phyloP scores from a whole-genome alignment of 64 coral and sea anemone genomes.

The Dendronephthya gigantea region DNA sequence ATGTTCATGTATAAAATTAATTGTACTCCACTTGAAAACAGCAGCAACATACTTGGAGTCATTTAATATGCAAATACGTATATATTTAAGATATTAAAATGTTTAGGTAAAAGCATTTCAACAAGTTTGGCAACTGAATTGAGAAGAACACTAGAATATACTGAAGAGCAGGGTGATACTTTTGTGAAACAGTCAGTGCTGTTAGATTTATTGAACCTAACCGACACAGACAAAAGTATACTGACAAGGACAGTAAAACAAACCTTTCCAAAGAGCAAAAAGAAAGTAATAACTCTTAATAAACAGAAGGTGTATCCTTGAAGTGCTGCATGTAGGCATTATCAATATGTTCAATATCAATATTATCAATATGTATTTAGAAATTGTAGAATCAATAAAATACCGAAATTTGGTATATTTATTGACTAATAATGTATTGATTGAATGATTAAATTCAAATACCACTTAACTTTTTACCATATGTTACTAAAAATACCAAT shows the following conservation, averaged over 20 bases:
- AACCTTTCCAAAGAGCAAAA: background rate
- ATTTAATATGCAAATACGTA: background rate
- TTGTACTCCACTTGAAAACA: background rate
- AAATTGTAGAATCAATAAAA: background rate
- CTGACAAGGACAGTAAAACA: background rate
- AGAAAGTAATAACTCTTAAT: background rate
- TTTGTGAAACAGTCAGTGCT: conserved; percentile 4
- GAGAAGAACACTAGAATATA: background rate
- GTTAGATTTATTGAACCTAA: background rate
- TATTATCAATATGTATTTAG: background rate
- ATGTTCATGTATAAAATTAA: background rate
- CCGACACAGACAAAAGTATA: background rate
- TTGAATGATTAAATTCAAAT: background rate
- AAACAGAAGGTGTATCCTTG: background rate
- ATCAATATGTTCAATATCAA: too few species aligned
- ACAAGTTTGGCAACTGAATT: background rate
- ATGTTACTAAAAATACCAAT: background rate
- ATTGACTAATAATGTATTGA: too few species aligned
- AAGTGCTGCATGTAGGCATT: background rate
- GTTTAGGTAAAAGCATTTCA: background rate
- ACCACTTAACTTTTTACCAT: background rate
- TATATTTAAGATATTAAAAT: background rate
- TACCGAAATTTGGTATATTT: too few species aligned
- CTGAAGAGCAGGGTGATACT: background rate
- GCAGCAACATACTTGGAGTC: background rate